Percentiles rank a stretch among this genome's conserved stretches.
Conservation (phyloP, 2,113 vertebrate genomes). For the Perognathus longimembris region DNA sequence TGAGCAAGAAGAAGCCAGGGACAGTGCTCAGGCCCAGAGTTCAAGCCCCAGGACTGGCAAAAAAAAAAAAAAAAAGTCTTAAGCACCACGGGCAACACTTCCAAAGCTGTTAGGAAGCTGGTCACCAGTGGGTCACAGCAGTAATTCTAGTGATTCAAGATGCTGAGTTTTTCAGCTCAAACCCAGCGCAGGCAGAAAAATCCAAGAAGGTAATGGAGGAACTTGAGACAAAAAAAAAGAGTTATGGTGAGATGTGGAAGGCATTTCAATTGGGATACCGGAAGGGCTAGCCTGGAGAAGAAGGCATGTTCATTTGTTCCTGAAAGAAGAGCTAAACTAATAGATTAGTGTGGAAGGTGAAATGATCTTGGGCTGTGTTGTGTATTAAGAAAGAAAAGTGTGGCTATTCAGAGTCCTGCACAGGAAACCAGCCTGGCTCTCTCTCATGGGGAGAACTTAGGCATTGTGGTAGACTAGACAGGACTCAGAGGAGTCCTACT, state of each 20-base stretch:
- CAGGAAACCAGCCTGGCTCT: neutral
- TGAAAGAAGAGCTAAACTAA: neutral
- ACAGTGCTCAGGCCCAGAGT: too few relatives aligned
- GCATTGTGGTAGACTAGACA: neutral
- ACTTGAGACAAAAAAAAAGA: slow-evolving; percentile 19
- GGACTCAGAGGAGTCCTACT: neutral
- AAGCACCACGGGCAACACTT: slow-evolving; percentile 2
- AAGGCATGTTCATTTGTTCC: neutral
- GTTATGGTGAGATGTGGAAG: neutral
- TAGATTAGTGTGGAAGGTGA: slow-evolving; percentile 28
- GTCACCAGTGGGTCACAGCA: too few relatives aligned
- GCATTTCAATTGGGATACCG: slow-evolving; percentile 43
- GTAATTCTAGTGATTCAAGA: too few relatives aligned
- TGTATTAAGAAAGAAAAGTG: neutral
- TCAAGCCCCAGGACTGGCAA: too few relatives aligned
- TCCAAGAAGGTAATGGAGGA: slow-evolving; percentile 32
- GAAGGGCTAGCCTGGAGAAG: slow-evolving; percentile 17
- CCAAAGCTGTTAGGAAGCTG: slow-evolving; percentile 47
- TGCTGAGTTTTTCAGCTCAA: too few relatives aligned
- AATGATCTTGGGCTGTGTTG: neutral
- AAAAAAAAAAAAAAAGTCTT: too few relatives aligned
- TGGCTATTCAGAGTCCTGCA: neutral
- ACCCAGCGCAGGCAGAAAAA: too few relatives aligned
- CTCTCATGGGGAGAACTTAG: slow-evolving; percentile 2
- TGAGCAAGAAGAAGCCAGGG: too few relatives aligned